phyloP scores from a whole-genome alignment of 30 jellyfish, hydroid and myxozoan genomes.

The Aurelia sp. region DNA sequence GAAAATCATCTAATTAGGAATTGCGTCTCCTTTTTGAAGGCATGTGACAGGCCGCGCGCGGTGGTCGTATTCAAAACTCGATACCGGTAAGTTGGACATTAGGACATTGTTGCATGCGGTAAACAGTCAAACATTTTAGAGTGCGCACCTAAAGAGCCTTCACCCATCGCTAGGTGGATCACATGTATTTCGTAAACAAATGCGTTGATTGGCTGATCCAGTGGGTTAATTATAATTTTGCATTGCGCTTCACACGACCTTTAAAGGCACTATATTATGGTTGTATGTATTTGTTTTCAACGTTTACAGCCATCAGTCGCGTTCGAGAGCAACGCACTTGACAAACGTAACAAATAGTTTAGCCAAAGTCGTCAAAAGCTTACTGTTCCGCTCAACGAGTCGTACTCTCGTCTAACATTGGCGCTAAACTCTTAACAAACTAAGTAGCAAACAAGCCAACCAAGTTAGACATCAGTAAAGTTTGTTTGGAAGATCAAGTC shows the following conservation, averaged over 20 bases:
- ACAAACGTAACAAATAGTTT: not conserved
- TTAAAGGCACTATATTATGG: conserved; percentile 54
- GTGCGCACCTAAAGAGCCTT: conserved; percentile 65
- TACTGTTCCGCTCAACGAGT: not conserved
- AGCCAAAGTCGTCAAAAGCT: not conserved
- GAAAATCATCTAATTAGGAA: conserved; percentile 25
- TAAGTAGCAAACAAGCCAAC: conserved; percentile 1
- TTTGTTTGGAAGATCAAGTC: conserved; percentile 32
- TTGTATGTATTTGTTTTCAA: conserved; percentile 18
- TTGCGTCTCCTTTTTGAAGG: conserved; percentile 41
- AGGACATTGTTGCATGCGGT: conserved; percentile 89
- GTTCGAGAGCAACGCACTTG: conserved; percentile 16
- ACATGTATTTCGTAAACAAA: conserved; percentile 77
- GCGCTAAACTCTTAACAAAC: not conserved
- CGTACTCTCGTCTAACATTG: not conserved
- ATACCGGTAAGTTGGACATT: conserved; percentile 62
- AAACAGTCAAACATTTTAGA: conserved; percentile 80
- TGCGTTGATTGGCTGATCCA: conserved; percentile 57
- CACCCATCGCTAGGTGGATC: conserved; percentile 81
- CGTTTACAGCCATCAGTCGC: conserved; percentile 45
- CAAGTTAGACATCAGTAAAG: not conserved
- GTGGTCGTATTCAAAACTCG: conserved; percentile 69
- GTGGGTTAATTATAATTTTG: conserved; percentile 54
- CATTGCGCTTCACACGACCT: conserved; percentile 47
- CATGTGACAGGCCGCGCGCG: conserved; percentile 36